Evolutionary conservation across 1,140 invertebrate species (phyloP).

Genomic region (Diachasma alloeum): DNA sequence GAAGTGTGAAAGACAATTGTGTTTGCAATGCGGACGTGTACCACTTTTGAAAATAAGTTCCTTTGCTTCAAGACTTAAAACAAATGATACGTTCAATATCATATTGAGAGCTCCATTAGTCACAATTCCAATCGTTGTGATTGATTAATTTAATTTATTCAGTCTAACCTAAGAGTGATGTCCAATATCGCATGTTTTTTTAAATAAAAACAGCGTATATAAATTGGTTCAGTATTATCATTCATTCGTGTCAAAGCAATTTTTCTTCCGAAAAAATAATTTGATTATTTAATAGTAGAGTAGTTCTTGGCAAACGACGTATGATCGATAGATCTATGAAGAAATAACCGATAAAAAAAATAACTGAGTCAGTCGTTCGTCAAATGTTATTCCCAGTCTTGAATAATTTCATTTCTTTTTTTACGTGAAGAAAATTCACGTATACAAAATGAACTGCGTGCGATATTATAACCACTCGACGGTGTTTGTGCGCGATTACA

Average conservation of each 20-base stretch:
- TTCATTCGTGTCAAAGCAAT: background rate
- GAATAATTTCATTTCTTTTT: background rate
- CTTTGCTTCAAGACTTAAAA: background rate
- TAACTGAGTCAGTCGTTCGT: background rate
- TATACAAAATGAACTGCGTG: slow-evolving; percentile 9
- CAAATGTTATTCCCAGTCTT: background rate
- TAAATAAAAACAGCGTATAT: background rate
- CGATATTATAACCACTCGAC: slow-evolving; percentile 30
- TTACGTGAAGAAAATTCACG: background rate
- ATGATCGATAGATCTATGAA: background rate
- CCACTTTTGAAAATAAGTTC: too few relatives aligned
- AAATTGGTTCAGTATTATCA: background rate
- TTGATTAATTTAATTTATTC: background rate
- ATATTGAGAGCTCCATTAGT: background rate
- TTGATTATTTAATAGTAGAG: background rate
- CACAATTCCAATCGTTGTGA: background rate
- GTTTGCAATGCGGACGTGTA: too few relatives aligned
- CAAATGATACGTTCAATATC: background rate
- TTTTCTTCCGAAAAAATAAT: background rate
- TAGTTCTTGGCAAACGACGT: background rate
- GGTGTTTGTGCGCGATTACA: slow-evolving; percentile 27
- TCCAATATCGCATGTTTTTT: background rate
- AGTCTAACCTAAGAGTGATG: background rate
- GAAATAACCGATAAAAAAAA: background rate
- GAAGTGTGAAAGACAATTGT: too few relatives aligned